Evolutionary conservation across 2,888 invertebrate genomes (phyloP).

Genomic region (Drosophila neonasuta): DNA sequence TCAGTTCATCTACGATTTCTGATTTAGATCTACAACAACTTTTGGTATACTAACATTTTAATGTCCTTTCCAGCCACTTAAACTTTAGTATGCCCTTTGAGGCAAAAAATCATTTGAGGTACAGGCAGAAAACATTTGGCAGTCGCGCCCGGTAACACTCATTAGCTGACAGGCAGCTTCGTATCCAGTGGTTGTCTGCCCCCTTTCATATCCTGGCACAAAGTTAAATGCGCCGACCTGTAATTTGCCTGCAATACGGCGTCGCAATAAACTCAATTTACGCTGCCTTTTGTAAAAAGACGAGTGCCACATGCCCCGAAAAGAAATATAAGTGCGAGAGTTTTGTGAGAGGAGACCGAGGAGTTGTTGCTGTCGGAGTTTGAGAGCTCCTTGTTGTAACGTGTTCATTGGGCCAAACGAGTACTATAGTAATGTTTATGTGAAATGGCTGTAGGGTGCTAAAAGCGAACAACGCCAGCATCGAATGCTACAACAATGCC

Average conservation of each 20-base stretch:
- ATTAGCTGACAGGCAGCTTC: constrained; percentile 62
- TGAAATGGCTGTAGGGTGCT: constrained; percentile 71
- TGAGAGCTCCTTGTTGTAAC: constrained; percentile 60
- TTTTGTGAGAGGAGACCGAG: background rate
- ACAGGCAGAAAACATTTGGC: constrained; percentile 40
- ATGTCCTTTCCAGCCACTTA: background rate
- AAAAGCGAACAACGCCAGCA: constrained; percentile 52
- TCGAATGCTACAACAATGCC: constrained; percentile 43
- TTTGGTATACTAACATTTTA: background rate
- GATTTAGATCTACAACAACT: background rate
- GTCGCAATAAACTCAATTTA: constrained; percentile 76
- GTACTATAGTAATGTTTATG: constrained; percentile 62
- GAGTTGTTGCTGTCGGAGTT: constrained; percentile 6
- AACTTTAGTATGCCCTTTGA: background rate
- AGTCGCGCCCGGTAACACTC: constrained; percentile 62
- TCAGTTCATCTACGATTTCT: background rate
- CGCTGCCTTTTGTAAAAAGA: constrained; percentile 55
- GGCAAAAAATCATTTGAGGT: background rate
- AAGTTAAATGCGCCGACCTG: constrained; percentile 80
- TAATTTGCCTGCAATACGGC: constrained; percentile 78
- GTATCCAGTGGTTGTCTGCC: constrained; percentile 29
- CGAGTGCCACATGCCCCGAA: constrained; percentile 64
- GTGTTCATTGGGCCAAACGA: constrained; percentile 64
- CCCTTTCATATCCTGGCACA: constrained; percentile 71
- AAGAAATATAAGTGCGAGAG: constrained; percentile 34